Base-by-base conservation (phyloP, 2,797 vertebrate genomes). In the Coregonus suidteri region DNA sequence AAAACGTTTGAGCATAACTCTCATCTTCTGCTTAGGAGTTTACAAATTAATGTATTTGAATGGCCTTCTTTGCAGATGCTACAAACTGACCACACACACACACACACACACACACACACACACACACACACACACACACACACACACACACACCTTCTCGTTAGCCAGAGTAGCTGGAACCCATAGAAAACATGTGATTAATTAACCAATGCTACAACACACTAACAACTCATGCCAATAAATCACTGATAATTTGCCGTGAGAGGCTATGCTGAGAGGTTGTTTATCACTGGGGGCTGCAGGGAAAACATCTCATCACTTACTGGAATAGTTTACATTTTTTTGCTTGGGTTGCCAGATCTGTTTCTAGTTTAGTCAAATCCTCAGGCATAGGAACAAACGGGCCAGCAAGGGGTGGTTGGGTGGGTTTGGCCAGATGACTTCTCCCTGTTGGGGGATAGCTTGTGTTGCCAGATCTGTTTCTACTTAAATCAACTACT, bases 141-240 rank as follows among this genome's bases (percentile, higher is more conserved):
- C 75, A 53, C 78, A 47, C 0, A n/a, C 74, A 20, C 69, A 65
- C 56, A 9, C 54, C 75, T 64, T 52, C 6, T 83, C 71, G 87
- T 88, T 84, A 84, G 77, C 30, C 59, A 65, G 75, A 85, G 86
- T 83, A 84, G 73, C 76, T 83, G 66, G 66, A 75, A 73, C 65
- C 4, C 53, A 72, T 77, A 72, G 77, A 62, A 79, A 79, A 80
- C 25, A 70, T 77, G 71, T 77, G 52, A 83, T 84, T 84, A 71
- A 75, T 84, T 77, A 77, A 67, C 25, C 18, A 68, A 71, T 75
- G 75, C 56, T 53, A 65, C 51, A 79, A 82, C 83, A 86, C 77
- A 77, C 80, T 77, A 85, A 81, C 77, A 77, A 16, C 3, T 64
- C 0, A 6, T 62, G 69, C 52, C 56, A 35, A 64, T 34, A 78